Conservation (phyloP, 2,888 invertebrate species). For the Platycheirus rosarum region DNA sequence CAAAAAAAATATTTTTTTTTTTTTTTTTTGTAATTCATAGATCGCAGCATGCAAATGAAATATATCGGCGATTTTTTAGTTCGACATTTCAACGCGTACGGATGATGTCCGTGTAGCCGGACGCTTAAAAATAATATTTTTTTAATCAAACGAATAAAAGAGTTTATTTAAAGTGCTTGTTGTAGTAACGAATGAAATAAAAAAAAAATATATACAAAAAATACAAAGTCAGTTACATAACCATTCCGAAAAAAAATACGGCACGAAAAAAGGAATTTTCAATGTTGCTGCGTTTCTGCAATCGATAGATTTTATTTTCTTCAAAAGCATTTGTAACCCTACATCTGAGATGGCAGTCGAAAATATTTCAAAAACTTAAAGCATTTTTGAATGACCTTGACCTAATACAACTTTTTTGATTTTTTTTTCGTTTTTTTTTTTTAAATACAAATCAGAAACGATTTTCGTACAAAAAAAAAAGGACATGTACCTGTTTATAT, state of each 20-base stretch:
- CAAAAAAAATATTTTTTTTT: constrained; percentile 29
- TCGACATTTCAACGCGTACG: constrained; percentile 79
- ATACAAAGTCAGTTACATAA: constrained; percentile 58
- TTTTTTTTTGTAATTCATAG: constrained; percentile 20
- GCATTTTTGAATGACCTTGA: constrained; percentile 67
- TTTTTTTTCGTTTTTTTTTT: no score
- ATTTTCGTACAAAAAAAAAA: no score
- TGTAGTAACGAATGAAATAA: constrained; percentile 55
- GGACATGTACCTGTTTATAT: no score
- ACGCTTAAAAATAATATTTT: constrained; percentile 74
- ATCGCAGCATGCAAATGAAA: constrained; percentile 57
- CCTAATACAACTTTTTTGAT: constrained; percentile 51
- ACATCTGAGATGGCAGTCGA: no score
- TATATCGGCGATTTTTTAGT: constrained; percentile 76
- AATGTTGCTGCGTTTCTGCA: constrained; percentile 21
- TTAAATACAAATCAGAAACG: no score
- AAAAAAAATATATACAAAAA: not conserved
- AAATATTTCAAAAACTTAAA: no score
- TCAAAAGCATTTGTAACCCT: not conserved
- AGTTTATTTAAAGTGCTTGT: constrained; percentile 44
- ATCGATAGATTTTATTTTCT: constrained; percentile 26
- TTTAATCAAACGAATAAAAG: constrained; percentile 40
- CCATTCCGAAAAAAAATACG: constrained; percentile 15
- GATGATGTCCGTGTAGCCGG: constrained; percentile 78
- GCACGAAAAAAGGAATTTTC: constrained; percentile 59